Conservation (phyloP, 2,888 invertebrate genomes). For the Leptinotarsa juncta region DNA sequence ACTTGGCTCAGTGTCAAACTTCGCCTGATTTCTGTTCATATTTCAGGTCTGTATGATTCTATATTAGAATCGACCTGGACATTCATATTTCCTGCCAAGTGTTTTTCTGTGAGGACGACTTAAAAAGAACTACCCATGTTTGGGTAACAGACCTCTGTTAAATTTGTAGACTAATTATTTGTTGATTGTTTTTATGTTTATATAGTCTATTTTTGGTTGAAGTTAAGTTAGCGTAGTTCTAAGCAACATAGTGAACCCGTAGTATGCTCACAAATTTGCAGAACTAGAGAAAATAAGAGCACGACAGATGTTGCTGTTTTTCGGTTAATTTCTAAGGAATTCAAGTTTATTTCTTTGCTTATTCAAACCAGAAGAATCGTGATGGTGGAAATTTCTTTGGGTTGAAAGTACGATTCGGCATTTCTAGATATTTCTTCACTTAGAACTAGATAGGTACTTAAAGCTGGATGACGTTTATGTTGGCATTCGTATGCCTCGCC, state of each 20-base stretch:
- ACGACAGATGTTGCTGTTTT: constrained; percentile 36
- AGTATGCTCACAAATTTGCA: constrained; percentile 61
- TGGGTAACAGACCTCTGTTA: constrained; percentile 60
- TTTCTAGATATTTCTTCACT: constrained; percentile 27
- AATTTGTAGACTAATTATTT: constrained; percentile 63
- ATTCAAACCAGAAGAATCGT: background rate
- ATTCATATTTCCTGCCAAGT: constrained; percentile 31
- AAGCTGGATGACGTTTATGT: constrained; percentile 27
- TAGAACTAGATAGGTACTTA: constrained; percentile 30
- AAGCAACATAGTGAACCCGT: constrained; percentile 55
- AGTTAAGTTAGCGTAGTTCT: constrained; percentile 59
- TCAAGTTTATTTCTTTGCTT: background rate
- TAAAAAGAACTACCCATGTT: constrained; percentile 38
- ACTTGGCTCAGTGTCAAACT: constrained; percentile 4
- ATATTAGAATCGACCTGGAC: constrained; percentile 56
- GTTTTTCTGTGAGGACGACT: constrained; percentile 31
- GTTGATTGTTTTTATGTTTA: constrained; percentile 68
- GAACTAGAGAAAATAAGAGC: constrained; percentile 38
- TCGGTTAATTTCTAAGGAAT: background rate
- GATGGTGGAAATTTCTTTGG: too few relatives aligned
- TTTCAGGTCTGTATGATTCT: constrained; percentile 51
- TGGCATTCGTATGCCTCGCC: constrained; percentile 20
- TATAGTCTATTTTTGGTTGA: constrained; percentile 67
- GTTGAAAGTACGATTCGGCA: constrained; percentile 1
- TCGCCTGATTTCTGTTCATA: background rate